Base-by-base conservation (phyloP, 2,888 invertebrate species). In the Hirtodrosophila alboralis region DNA sequence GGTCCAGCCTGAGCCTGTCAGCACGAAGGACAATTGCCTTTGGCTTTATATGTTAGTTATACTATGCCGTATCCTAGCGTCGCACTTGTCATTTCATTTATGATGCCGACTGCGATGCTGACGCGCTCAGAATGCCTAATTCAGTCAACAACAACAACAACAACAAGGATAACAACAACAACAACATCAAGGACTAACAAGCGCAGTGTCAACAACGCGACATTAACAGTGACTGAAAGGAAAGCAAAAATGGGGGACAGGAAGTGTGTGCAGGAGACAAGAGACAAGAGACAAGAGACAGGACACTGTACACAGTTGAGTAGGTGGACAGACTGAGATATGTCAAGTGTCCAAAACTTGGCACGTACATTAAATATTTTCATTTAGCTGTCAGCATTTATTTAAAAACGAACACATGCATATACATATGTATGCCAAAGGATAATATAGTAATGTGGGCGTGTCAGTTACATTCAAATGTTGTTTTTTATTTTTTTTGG, bases 341-440 rank as follows among this genome's bases (percentile, higher is more conserved):
- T 76, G 76, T 61, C 45, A 61, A 23, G 40, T 60, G 48, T 47
- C 43, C 47, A 58, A 68, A 56, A 59, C 57, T 30, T 64, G 58
- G 57, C 84, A 84, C 81, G 84, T 76, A 71, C 83, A 52, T 68
- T 63, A 84, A 79, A 84, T 81, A 84, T 81, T 78, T 79, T 81
- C 78, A 68, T 81, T 81, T 78, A 54, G 71, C 78, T 78, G 85
- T 84, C 79, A 78, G 83, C 75, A 68, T 71, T 79, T 75, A 66
- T 84, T 83, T 63, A 71, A 78, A 79, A 79, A 77, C 59, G 66
- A 44, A 64, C 81, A 34, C 23, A 26, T 27, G 30, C 9, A 10
- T 9, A 34, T 12, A 28, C 30, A 33, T 12, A 37, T 47, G 34
- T n/a, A 40, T 48, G 40, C 12, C 45, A 49, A 33, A 49, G 48